phyloP scores from a whole-genome alignment of 2,797 vertebrate genomes.

The Tarsius wallacei region DNA sequence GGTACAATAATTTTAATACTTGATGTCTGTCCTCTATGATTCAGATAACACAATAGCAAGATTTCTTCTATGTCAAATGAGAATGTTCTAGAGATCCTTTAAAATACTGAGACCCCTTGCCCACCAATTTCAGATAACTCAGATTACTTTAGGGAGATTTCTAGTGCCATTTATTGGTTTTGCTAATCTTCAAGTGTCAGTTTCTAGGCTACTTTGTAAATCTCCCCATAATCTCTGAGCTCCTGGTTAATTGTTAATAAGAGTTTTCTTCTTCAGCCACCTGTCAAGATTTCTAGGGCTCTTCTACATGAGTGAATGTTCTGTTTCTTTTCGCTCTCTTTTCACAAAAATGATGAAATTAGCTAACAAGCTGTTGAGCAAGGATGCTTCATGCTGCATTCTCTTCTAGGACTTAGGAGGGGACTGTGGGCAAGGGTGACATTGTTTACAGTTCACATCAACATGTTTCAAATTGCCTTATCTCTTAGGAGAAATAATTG shows the following conservation, averaged over 20 bases:
- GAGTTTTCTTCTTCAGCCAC: slow-evolving; percentile 64
- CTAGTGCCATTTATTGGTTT: neutral
- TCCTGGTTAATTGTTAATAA: slow-evolving; percentile 70
- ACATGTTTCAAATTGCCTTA: slow-evolving; percentile 37
- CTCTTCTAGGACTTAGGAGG: neutral
- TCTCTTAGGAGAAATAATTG: slow-evolving; percentile 61
- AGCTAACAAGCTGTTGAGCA: slow-evolving; percentile 71
- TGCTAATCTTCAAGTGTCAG: neutral
- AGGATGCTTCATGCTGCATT: slow-evolving; percentile 11
- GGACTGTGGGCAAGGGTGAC: slow-evolving; percentile 20
- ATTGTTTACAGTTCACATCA: slow-evolving; percentile 53
- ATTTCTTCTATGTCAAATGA: neutral
- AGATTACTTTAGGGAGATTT: neutral
- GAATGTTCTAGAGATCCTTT: neutral
- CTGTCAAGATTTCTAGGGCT: slow-evolving; percentile 63
- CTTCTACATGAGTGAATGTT: slow-evolving; percentile 49
- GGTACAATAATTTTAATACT: neutral
- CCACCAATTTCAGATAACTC: neutral
- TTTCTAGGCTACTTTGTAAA: slow-evolving; percentile 9
- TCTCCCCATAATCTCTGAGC: slow-evolving; percentile 61
- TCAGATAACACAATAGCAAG: neutral
- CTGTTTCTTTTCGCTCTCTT: slow-evolving; percentile 45
- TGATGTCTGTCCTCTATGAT: neutral
- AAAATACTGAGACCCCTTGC: neutral
- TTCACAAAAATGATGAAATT: slow-evolving; percentile 73